Evolutionary conservation across 2,888 invertebrate species (phyloP).

Genomic region (Drosophila anomalata): DNA sequence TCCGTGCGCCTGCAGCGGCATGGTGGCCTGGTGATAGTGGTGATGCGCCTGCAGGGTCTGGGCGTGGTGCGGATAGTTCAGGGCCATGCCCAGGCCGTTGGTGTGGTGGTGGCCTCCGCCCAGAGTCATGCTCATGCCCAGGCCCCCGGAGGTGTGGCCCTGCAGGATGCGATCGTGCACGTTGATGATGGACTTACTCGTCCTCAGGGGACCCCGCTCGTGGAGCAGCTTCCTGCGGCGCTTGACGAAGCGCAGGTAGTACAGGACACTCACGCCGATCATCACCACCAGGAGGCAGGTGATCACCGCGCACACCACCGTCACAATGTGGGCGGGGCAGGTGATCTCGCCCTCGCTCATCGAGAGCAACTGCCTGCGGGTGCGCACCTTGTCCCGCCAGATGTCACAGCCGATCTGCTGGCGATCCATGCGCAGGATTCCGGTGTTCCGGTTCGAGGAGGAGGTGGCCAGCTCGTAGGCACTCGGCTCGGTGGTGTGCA

Average conservation of each 20-base stretch:
- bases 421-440: conserved; percentile 81
- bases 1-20: conserved; percentile 66
- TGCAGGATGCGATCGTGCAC: conserved; percentile 84
- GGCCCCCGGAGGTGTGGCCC: conserved; percentile 77
- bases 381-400: conserved; percentile 80
- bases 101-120: conserved; percentile 64
- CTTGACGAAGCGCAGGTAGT: conserved; percentile 83
- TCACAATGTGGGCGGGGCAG: conserved; percentile 84
- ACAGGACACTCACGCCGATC: conserved; percentile 83
- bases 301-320: conserved; percentile 84
- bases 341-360: conserved; percentile 84
- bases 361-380: conserved; percentile 76
- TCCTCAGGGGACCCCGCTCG: conserved; percentile 80
- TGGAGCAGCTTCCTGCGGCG: conserved; percentile 82
- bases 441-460: conserved; percentile 52
- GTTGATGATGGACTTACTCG: conserved; percentile 83
- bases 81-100: conserved; percentile 68
- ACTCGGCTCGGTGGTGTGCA: conserved; percentile 68
- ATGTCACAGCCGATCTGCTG: conserved; percentile 83
- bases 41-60: conserved; percentile 77
- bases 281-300: conserved; percentile 82
- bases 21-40: conserved; percentile 76
- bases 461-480: conserved; percentile 54
- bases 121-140: conserved; percentile 69
- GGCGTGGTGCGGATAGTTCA: conserved; percentile 78